phyloP scores from a whole-genome alignment of 1,140 invertebrate species.

The Bombus soroeensis region DNA sequence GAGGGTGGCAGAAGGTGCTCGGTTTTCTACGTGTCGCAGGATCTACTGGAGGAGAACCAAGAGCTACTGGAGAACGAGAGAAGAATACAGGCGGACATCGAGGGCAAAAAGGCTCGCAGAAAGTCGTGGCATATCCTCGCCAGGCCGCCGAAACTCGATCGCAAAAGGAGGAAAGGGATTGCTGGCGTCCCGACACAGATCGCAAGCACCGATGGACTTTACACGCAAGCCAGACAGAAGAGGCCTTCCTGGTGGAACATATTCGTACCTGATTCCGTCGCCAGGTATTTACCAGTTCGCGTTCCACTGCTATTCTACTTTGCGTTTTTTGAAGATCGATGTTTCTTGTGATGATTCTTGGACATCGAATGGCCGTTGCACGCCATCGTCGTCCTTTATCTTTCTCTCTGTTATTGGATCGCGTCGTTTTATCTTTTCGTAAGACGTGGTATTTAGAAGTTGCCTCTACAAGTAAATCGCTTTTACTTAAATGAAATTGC shows the following conservation, averaged over 20 bases:
- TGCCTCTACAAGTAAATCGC: neutral
- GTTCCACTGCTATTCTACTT: too few species aligned
- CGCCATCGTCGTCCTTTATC: neutral
- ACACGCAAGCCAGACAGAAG: slow-evolving; percentile 86
- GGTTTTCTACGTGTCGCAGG: slow-evolving; percentile 76
- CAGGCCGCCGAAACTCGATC: slow-evolving; percentile 84
- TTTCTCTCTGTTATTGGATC: neutral
- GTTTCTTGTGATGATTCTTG: neutral
- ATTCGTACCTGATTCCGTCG: slow-evolving; percentile 87
- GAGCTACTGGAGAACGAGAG: slow-evolving; percentile 75
- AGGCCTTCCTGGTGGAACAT: slow-evolving; percentile 93
- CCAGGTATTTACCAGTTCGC: slow-evolving; percentile 73
- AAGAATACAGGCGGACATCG: slow-evolving; percentile 78
- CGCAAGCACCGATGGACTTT: slow-evolving; percentile 83
- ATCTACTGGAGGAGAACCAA: slow-evolving; percentile 76
- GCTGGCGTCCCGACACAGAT: slow-evolving; percentile 78
- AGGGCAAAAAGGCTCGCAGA: slow-evolving; percentile 83
- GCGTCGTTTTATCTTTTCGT: neutral
- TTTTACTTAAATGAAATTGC: neutral
- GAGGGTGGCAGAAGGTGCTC: slow-evolving; percentile 65
- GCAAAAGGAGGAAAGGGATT: slow-evolving; percentile 86
- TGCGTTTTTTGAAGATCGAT: neutral
- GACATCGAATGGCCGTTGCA: too few species aligned
- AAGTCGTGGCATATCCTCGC: slow-evolving; percentile 88
- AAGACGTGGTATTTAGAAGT: too few species aligned